A percentile compares a stretch with the other conserved stretches of the same genome.
phyloP scores from a whole-genome alignment of 2,888 invertebrate species.

The Ditula angustiorana region DNA sequence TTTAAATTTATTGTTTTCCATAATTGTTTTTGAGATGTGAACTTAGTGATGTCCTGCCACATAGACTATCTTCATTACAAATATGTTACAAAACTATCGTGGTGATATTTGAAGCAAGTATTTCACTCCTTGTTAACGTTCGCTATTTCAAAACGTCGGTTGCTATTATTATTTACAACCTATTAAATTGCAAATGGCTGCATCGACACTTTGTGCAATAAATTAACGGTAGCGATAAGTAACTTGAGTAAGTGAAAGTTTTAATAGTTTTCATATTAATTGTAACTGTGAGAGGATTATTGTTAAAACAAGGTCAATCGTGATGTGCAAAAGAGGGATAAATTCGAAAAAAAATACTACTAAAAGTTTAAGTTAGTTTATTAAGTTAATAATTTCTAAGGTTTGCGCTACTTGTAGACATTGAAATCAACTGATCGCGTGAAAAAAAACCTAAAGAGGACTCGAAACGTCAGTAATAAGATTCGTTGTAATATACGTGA shows the following conservation, averaged over 20 bases:
- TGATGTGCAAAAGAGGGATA: no score
- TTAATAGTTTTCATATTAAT: not conserved
- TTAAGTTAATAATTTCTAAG: no score
- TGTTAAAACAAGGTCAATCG: no score
- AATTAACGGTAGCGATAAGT: constrained; percentile 40
- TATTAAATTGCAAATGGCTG: constrained; percentile 44
- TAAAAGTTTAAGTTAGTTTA: no score
- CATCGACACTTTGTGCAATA: constrained; percentile 34
- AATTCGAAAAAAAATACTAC: no score
- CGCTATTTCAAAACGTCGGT: constrained; percentile 41
- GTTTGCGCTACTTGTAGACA: no score
- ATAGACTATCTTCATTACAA: constrained; percentile 64
- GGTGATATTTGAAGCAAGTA: constrained; percentile 33
- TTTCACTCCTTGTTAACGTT: constrained; percentile 44
- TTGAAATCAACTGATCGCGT: no score
- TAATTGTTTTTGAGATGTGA: constrained; percentile 80
- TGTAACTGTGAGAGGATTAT: not conserved
- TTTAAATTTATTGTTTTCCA: constrained; percentile 79
- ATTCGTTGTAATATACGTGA: no score
- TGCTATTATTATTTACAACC: constrained; percentile 34
- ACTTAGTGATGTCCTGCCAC: constrained; percentile 58
- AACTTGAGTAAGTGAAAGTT: constrained; percentile 21
- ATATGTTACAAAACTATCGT: constrained; percentile 46
- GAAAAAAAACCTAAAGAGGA: no score
- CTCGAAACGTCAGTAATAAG: no score